phyloP scores from a whole-genome alignment of 35 echinoderm and acorn worm species.

The Stichopus chloronotus region DNA sequence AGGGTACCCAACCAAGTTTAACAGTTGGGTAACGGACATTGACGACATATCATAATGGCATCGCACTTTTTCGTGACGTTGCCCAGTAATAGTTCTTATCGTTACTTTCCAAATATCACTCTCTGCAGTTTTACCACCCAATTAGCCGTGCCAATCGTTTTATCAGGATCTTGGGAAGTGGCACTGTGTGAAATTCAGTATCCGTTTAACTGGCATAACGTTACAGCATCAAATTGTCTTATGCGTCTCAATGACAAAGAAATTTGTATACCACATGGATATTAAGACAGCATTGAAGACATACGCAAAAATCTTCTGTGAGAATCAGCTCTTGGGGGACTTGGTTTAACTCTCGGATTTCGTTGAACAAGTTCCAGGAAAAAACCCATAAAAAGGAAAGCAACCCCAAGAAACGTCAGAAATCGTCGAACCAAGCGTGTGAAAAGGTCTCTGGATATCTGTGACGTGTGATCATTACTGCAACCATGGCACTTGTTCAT shows the following conservation, averaged over 20 bases:
- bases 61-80: slow-evolving; percentile 15
- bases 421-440: too few species aligned
- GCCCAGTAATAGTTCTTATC: slow-evolving; percentile 27
- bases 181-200: slow-evolving; percentile 34
- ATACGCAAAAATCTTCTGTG: too few species aligned
- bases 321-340: too few species aligned
- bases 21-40: background rate
- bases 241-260: background rate
- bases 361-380: too few species aligned
- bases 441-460: slow-evolving; percentile 67
- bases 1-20: background rate
- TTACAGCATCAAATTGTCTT: background rate
- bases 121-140: slow-evolving; percentile 14
- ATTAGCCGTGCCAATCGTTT: background rate
- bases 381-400: background rate
- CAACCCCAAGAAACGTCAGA: background rate
- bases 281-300: background rate
- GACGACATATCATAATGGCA: background rate
- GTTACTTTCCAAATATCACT: slow-evolving; percentile 23
- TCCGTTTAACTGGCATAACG: slow-evolving; percentile 38
- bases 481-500: too few species aligned
- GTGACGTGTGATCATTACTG: slow-evolving; percentile 49
- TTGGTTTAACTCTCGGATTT: too few species aligned
- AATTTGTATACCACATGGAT: slow-evolving; percentile 33
- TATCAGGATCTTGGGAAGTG: slow-evolving; percentile 19